Conservation (phyloP, 2,113 vertebrate genomes). For the Eurystomus gularis region DNA sequence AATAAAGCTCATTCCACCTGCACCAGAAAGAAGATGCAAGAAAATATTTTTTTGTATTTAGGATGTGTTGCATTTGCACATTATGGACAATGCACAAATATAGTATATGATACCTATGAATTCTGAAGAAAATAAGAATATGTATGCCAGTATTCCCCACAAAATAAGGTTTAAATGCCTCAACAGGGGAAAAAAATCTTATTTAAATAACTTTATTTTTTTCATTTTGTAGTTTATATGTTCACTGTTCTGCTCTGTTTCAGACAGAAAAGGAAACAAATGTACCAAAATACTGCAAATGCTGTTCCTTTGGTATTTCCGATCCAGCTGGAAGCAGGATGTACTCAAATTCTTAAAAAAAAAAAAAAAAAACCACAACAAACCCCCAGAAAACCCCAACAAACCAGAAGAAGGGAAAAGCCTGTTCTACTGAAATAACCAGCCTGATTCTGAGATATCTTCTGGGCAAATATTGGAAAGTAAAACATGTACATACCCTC, state of each 20-base stretch:
- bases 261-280: constrained; percentile 32
- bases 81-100: background rate
- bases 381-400: too few species aligned
- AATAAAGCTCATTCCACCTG: background rate
- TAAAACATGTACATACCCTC: background rate
- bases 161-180: background rate
- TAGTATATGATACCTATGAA: background rate
- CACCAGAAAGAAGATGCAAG: background rate
- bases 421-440: background rate
- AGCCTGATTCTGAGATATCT: background rate
- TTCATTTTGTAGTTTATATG: background rate
- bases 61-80: background rate
- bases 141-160: background rate
- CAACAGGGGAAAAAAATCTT: background rate
- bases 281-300: constrained; percentile 10
- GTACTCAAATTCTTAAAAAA: background rate
- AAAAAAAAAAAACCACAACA: background rate
- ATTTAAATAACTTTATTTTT: background rate
- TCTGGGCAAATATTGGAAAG: background rate
- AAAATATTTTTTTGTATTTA: background rate
- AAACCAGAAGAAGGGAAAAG: background rate
- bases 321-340: constrained; percentile 55
- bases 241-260: background rate
- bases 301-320: constrained; percentile 41
- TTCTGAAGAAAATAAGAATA: background rate